Percentiles rank a stretch among this genome's conserved stretches.
These are phyloP conservation scores for Antheraea mylitta DNA, from an alignment of 1,140 invertebrate genomes.

Conservation along the genomic window DNA sequence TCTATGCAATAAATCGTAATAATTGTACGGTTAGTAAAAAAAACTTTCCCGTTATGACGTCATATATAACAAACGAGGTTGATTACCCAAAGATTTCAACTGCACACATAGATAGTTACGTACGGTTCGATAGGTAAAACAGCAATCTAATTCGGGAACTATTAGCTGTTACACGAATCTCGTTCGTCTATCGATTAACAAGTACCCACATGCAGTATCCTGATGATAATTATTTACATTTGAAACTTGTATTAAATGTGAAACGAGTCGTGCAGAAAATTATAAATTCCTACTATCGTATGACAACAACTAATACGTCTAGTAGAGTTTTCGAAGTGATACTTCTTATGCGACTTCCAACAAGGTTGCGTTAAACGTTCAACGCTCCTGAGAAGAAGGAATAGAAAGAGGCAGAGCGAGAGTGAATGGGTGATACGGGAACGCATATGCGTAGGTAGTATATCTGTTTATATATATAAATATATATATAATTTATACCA, in stretches of 20 bases:
- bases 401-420: no score
- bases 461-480: no score
- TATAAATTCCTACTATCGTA: background rate
- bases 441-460: no score
- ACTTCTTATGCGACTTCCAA: no score
- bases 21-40: conserved; percentile 6
- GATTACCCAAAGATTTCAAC: conserved; percentile 24
- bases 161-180: conserved; percentile 6
- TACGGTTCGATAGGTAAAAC: conserved; percentile 19
- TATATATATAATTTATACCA: no score
- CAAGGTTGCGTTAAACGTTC: no score
- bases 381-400: no score
- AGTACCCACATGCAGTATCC: background rate
- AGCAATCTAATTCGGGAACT: conserved; percentile 18
- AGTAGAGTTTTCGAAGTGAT: no score
- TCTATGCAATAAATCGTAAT: conserved; percentile 22
- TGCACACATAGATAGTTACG: background rate
- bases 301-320: background rate
- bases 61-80: conserved; percentile 15
- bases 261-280: background rate
- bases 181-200: conserved; percentile 2
- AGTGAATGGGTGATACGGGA: no score
- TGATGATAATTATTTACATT: background rate
- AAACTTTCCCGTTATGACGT: background rate
- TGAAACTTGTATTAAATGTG: background rate